phyloP scores from a whole-genome alignment of 2,888 invertebrate genomes.

The Pristionchus japonicus region DNA sequence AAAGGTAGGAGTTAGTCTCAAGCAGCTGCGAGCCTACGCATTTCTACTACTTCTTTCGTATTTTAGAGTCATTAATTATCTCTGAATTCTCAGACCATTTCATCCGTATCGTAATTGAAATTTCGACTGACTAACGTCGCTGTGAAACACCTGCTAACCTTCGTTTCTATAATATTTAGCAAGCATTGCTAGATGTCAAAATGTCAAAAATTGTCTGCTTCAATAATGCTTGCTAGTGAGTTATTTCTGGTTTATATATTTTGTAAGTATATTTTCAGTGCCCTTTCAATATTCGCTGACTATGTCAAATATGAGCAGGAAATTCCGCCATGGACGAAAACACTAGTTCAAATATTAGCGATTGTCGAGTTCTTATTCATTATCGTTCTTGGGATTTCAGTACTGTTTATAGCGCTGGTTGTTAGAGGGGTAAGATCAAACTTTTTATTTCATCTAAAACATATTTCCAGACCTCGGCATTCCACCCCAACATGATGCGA shows the following conservation, averaged over 20 bases:
- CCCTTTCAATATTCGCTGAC: not conserved
- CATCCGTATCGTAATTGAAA: no score
- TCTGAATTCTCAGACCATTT: no score
- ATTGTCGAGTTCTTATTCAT: not conserved
- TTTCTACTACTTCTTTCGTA: not conserved
- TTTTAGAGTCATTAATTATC: no score
- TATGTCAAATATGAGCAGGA: not conserved
- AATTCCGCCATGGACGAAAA: not conserved
- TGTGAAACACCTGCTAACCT: no score
- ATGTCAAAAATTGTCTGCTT: not conserved
- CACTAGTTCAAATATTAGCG: not conserved
- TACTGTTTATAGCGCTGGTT: not conserved
- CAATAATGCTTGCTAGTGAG: not conserved
- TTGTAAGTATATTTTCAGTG: not conserved
- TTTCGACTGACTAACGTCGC: no score
- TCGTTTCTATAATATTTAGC: no score
- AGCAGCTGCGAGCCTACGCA: not conserved
- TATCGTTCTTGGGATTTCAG: not conserved
- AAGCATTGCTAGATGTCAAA: not conserved
- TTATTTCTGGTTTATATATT: not conserved
- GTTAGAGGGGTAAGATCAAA: not conserved
- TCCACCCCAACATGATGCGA: not conserved
- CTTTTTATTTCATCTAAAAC: not conserved
- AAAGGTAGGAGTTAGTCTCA: not conserved
- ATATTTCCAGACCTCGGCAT: not conserved